Evolutionary conservation across 1,140 invertebrate genomes (phyloP), one percentile per base, ranked within the genome.

Genomic region (Drosophila auraria): DNA sequence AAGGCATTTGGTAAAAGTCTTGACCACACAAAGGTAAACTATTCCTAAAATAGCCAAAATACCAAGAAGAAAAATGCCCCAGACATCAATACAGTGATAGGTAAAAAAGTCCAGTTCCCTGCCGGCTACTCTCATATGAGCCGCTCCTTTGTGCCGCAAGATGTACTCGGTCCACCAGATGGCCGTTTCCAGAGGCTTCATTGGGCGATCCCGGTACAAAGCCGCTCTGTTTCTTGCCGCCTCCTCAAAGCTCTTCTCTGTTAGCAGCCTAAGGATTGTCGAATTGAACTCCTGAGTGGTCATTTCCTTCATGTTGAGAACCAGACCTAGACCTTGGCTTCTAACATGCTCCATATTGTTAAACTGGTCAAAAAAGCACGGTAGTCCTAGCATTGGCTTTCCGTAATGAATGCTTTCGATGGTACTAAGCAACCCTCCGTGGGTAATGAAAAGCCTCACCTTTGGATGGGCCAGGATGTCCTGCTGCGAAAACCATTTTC

Each of bases 121-220:
- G 6, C 91, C 89, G 11, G 93, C 80, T 4, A 94, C 91, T 0
- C 93, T 89, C 61, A 94, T 90, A 66, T 94, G 92, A 6, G 87
- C 69, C 1, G 94, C 94, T 17, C 87, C 83, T 7, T 87, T 81
- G 59, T 92, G 78, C 2, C 86, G 83, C 64, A 64, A 84, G 73
- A 95, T 93, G 65, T 95, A 95, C 74, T 96, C 95, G 0, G 94
- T 94, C 95, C 95, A 96, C 91, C 94, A 95, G 27, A 95, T 92
- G 5, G 95, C 94, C 2, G 93, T 94, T 15, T 95, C 94, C 54
- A 95, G 58, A 0, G 94, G 93, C 7, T 91, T 82, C 72, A 94
- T 80, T 1, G 95, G 94, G 27, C 94, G 92, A 83, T 95, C 95
- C 45, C 87, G 91, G 57, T 94, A 94, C n/a, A 93, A 75, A 40